phyloP scores from a whole-genome alignment of 2,888 invertebrate genomes.

The Hirtodrosophila alboralis region DNA sequence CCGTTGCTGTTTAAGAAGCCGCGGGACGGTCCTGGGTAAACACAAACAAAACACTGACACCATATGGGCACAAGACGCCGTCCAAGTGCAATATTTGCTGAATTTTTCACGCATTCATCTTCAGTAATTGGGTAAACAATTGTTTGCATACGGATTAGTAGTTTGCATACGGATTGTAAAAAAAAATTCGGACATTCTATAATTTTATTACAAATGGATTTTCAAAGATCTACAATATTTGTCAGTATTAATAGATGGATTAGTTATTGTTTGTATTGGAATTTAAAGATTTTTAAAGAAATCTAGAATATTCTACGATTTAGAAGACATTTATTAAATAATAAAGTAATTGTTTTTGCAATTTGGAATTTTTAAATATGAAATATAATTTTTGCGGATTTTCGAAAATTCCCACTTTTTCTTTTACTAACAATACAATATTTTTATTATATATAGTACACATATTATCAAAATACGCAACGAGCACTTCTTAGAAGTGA shows the following conservation, averaged over 20 bases:
- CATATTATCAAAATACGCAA: slow-evolving; percentile 11
- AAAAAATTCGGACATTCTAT: background rate
- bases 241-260: background rate
- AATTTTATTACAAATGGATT: background rate
- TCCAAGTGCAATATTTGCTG: slow-evolving; percentile 58
- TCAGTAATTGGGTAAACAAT: slow-evolving; percentile 57
- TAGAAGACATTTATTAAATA: too few species aligned
- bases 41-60: slow-evolving; percentile 57
- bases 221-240: too few species aligned
- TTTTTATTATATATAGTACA: background rate
- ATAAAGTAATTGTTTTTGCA: too few species aligned
- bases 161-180: too few species aligned
- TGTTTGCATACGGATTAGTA: too few species aligned
- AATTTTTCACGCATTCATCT: slow-evolving; percentile 61
- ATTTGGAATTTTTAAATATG: too few species aligned
- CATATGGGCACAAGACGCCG: slow-evolving; percentile 72
- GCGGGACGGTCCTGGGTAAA: slow-evolving; percentile 38
- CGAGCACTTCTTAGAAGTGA: background rate
- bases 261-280: slow-evolving; percentile 50
- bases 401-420: too few species aligned
- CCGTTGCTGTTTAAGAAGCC: slow-evolving; percentile 28
- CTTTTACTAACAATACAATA: background rate
- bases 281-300: slow-evolving; percentile 24
- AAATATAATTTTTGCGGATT: too few species aligned
- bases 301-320: background rate